A percentile compares a stretch with the other conserved stretches of the same genome.
These are phyloP conservation scores for Scomber japonicus DNA, from an alignment of 2,113 vertebrate species.

Conservation along the genomic window DNA sequence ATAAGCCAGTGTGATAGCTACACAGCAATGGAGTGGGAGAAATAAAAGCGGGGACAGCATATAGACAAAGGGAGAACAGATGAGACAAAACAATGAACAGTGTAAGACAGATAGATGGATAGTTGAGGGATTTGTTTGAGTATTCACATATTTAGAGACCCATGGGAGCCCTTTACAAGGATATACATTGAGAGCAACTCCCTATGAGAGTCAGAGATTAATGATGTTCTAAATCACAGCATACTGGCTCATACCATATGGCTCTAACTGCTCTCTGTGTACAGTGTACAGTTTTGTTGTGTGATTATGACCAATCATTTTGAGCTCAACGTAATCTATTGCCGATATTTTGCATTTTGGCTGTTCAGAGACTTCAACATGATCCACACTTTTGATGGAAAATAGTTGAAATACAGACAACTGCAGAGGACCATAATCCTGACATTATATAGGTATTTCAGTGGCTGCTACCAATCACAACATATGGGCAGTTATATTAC, in stretches of 20 bases:
- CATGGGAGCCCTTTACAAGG: conserved; percentile 46
- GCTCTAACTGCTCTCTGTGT: conserved; percentile 30
- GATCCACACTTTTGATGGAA: no score
- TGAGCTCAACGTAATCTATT: background rate
- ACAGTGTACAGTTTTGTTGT: conserved; percentile 13
- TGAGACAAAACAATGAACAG: conserved; percentile 49
- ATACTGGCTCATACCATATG: conserved; percentile 28
- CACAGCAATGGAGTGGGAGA: conserved; percentile 16
- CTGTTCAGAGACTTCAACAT: background rate
- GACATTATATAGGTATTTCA: conserved; percentile 20
- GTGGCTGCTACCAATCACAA: conserved; percentile 33
- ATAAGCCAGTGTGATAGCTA: conserved; percentile 27
- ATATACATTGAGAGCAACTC: conserved; percentile 40
- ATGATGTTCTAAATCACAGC: conserved; percentile 62
- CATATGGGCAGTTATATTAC: conserved; percentile 41
- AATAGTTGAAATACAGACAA: no score
- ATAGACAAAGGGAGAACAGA: conserved; percentile 42
- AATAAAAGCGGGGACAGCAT: background rate
- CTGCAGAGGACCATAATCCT: background rate
- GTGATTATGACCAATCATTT: background rate
- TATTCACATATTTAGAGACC: conserved; percentile 55
- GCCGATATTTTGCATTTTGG: background rate
- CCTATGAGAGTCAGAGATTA: conserved; percentile 68
- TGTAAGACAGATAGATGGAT: conserved; percentile 43
- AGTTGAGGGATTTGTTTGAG: conserved; percentile 57